phyloP scores from a whole-genome alignment of 2,113 vertebrate species.

The Setophaga kirtlandii region DNA sequence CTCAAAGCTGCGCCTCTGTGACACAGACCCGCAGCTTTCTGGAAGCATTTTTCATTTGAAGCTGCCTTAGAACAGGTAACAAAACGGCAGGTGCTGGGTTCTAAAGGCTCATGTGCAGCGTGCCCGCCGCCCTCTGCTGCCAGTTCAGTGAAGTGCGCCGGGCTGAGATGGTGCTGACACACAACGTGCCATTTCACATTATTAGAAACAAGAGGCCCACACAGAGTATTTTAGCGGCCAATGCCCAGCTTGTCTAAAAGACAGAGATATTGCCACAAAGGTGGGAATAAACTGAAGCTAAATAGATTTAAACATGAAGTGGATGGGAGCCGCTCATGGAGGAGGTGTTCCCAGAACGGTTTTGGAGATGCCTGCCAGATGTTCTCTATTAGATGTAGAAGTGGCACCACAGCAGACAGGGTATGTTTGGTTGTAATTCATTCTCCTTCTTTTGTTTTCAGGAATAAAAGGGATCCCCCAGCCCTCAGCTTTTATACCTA shows the following conservation, averaged over 20 bases:
- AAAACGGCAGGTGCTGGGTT: not conserved
- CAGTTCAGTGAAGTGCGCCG: not conserved
- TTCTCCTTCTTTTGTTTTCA: constrained; percentile 60
- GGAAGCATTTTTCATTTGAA: constrained; percentile 4
- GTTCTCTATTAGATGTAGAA: not conserved
- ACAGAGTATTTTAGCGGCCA: not conserved
- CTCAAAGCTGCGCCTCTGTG: not conserved
- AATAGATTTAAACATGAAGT: not conserved
- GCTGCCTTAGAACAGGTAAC: not conserved
- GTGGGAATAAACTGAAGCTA: not conserved
- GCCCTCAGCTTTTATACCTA: constrained; percentile 89
- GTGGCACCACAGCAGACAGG: not conserved
- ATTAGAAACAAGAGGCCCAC: not conserved
- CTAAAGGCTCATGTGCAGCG: not conserved
- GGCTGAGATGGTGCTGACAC: not conserved
- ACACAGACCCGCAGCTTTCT: not conserved
- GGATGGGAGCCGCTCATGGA: not conserved
- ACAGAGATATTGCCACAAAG: not conserved
- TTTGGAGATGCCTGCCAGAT: not conserved
- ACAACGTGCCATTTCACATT: not conserved
- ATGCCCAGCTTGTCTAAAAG: not conserved
- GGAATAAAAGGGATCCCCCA: constrained; percentile 86
- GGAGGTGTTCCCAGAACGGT: not conserved
- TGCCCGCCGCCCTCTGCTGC: constrained; percentile 31
- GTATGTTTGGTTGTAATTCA: not conserved